phyloP scores from a whole-genome alignment of 2,888 invertebrate species.

The Diaprepes abbreviatus region DNA sequence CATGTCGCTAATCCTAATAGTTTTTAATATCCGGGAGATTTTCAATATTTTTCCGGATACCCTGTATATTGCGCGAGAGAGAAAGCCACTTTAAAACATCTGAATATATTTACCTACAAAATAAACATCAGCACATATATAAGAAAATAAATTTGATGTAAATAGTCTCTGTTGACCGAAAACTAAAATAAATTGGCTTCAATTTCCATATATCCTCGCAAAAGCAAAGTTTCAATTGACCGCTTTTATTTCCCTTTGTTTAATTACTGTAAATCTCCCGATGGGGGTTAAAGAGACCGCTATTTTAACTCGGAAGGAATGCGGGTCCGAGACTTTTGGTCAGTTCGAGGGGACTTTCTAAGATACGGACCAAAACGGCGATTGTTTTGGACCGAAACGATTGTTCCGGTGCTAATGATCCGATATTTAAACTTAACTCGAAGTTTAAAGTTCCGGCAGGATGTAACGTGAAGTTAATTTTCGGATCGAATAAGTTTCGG shows the following conservation, averaged over 20 bases:
- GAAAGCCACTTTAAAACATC: too few relatives aligned
- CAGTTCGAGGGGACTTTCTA: constrained; percentile 29
- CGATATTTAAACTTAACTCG: constrained; percentile 28
- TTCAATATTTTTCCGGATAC: too few relatives aligned
- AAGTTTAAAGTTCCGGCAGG: constrained; percentile 15
- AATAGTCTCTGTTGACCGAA: too few relatives aligned
- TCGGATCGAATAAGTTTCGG: not conserved
- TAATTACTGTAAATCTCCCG: constrained; percentile 14
- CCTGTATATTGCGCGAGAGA: too few relatives aligned
- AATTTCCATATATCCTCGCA: too few relatives aligned
- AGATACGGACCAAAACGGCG: constrained; percentile 41
- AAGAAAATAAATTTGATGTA: too few relatives aligned
- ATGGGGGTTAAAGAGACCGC: constrained; percentile 25
- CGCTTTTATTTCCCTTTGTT: constrained; percentile 3
- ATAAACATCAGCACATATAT: too few relatives aligned
- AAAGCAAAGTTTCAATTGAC: not conserved
- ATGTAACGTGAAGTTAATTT: not conserved
- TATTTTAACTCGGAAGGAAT: constrained; percentile 31
- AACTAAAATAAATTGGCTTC: too few relatives aligned
- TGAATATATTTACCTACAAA: too few relatives aligned
- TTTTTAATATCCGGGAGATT: too few relatives aligned
- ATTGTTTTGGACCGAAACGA: constrained; percentile 33
- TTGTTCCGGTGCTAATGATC: constrained; percentile 35
- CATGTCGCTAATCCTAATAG: too few relatives aligned
- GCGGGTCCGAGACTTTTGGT: constrained; percentile 26